Evolutionary conservation across 92 coral and sea anemone species (phyloP), one percentile per base, ranked within the genome.

Genomic region (Ricordea florida): DNA sequence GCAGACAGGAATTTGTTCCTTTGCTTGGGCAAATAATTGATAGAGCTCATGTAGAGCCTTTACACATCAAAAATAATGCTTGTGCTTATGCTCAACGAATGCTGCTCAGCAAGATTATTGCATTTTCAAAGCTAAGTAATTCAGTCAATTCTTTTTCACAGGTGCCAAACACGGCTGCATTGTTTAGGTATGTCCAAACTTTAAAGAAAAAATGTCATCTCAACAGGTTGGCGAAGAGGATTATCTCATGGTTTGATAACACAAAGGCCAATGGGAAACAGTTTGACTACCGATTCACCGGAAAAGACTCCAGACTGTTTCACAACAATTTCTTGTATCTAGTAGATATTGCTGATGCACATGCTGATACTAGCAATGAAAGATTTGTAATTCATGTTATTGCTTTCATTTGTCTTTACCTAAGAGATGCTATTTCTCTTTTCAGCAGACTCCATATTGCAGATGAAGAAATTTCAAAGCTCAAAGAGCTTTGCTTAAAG

Each of bases 31-130:
- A 57, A 66, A 34, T 79, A 28, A 79, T 79, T 57, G 79, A 57
- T 9, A 68, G 58, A 79, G 81, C 72, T 1, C 85, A 79, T 10
- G 38, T 40, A 36, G 64, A 89, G 15, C 90, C 93, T 8, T 57
- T 84, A 13, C 90, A 79, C 52, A 27, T 78, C 30, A 84, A 79
- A 23, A 89, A 89, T 48, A 89, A 89, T 66, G 86, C 85, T 51
- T 55, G 69, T 57, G 68, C 53, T 28, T n/a, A 7, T 42, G 17
- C 44, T 36, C 44, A 41, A 27, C 41, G 28, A 41, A 36, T 11
- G 5, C 75, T 77, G 18, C 18, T 43, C 48, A 28, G 65, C 2
- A 31, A 15, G 11, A 40, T 66, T 32, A 78, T 1, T 30, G 60
- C 48, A 62, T 78, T 66, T 45, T 22, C 26, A 34, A 65, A 34